phyloP scores from a whole-genome alignment of 2,797 vertebrate genomes.

The Morelia viridis region DNA sequence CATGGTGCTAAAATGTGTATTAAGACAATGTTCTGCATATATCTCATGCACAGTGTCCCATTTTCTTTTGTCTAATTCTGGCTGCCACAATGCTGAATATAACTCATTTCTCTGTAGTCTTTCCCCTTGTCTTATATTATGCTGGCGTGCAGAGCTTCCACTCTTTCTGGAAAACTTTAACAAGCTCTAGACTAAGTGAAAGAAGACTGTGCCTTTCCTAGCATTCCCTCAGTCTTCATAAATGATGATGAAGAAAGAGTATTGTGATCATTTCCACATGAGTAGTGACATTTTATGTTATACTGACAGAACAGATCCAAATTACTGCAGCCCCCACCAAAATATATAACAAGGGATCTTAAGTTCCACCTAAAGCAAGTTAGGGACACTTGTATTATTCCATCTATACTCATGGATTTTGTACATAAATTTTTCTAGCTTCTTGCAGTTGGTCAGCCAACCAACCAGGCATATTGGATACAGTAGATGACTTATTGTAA shows the following conservation, averaged over 20 bases:
- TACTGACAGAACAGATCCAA: not conserved
- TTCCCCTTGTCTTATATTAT: not conserved
- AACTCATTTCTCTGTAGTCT: not conserved
- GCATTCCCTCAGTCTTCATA: not conserved
- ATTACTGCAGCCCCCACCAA: not conserved
- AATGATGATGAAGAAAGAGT: not conserved
- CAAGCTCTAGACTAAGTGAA: not conserved
- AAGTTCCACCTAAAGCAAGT: not conserved
- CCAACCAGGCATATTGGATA: not conserved
- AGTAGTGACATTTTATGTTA: not conserved
- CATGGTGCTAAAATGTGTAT: not conserved
- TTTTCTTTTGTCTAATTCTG: constrained; percentile 1
- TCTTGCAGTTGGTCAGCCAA: not conserved
- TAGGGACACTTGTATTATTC: not conserved
- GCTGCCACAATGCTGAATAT: not conserved
- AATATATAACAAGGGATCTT: not conserved
- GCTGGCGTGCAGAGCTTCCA: not conserved
- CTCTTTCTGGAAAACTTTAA: not conserved
- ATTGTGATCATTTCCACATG: not conserved
- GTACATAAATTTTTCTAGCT: not conserved
- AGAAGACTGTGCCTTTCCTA: not conserved
- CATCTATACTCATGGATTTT: not conserved
- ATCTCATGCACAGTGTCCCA: not conserved
- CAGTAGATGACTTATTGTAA: not conserved
- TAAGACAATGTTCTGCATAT: not conserved